These are phyloP conservation scores for Phrynocephalus forsythii DNA, from an alignment of 2,797 vertebrate species.

Conservation along the genomic window DNA sequence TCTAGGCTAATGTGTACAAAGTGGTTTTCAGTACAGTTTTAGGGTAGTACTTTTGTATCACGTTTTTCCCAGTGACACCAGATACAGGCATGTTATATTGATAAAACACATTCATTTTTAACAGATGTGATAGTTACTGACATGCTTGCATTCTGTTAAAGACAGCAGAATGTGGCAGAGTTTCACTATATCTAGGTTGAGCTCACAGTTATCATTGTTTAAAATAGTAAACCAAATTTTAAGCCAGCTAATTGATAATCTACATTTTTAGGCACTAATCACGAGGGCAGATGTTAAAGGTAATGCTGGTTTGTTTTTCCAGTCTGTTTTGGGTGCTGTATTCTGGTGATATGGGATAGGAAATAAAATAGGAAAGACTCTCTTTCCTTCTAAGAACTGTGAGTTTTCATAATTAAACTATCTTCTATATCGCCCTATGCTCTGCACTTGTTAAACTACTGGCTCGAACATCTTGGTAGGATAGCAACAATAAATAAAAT, in stretches of 20 bases:
- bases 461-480: neutral
- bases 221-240: slow-evolving; percentile 9
- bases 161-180: neutral
- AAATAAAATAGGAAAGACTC: neutral
- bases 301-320: neutral
- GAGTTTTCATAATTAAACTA: neutral
- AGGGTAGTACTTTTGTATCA: neutral
- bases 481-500: neutral
- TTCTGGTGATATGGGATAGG: neutral
- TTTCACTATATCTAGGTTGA: neutral
- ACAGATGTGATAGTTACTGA: neutral
- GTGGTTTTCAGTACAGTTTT: neutral
- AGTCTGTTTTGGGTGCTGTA: neutral
- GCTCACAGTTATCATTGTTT: slow-evolving; percentile 13
- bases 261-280: slow-evolving; percentile 19
- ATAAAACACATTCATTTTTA: neutral
- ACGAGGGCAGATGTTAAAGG: neutral
- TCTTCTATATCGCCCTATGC: neutral
- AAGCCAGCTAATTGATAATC: slow-evolving; percentile 23
- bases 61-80: neutral
- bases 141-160: neutral
- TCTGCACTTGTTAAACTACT: neutral
- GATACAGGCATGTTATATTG: neutral
- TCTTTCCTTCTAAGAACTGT: neutral
- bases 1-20: neutral